Evolutionary conservation across 2,888 invertebrate species (phyloP).

Genomic region (Carabus problematicus): DNA sequence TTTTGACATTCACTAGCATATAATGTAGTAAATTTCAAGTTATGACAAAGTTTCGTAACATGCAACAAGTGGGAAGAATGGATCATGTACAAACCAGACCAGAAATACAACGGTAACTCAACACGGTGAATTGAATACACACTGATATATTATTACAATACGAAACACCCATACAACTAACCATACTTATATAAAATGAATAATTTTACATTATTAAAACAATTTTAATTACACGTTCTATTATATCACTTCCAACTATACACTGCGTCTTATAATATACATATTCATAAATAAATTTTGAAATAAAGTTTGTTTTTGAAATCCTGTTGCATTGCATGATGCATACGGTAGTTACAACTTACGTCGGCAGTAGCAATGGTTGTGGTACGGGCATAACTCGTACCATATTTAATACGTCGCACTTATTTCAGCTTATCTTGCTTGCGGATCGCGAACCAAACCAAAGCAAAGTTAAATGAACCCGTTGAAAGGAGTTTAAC

Average conservation of each 20-base stretch:
- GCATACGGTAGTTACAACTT: background rate
- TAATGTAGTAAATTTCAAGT: background rate
- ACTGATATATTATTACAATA: conserved; percentile 5
- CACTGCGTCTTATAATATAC: too few species aligned
- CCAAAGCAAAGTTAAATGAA: conserved; percentile 36
- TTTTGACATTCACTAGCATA: conserved; percentile 3
- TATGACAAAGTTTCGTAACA: background rate
- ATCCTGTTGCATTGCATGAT: background rate
- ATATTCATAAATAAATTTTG: too few species aligned
- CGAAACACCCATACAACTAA: background rate
- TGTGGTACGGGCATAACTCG: conserved; percentile 10
- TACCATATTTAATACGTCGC: conserved; percentile 35
- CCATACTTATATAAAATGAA: too few species aligned
- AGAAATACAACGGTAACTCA: conserved; percentile 10
- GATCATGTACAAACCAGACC: background rate
- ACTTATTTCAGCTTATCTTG: conserved; percentile 39
- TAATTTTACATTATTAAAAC: background rate
- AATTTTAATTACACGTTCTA: too few species aligned
- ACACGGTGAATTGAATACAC: background rate
- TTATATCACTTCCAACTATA: too few species aligned
- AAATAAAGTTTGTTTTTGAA: background rate
- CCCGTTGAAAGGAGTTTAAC: conserved; percentile 33
- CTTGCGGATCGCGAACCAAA: conserved; percentile 32
- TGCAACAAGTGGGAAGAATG: conserved; percentile 12
- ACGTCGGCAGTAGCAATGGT: background rate